Evolutionary conservation across 2,113 vertebrate genomes (phyloP).

Genomic region (Dolichallabes microphthalmus): DNA sequence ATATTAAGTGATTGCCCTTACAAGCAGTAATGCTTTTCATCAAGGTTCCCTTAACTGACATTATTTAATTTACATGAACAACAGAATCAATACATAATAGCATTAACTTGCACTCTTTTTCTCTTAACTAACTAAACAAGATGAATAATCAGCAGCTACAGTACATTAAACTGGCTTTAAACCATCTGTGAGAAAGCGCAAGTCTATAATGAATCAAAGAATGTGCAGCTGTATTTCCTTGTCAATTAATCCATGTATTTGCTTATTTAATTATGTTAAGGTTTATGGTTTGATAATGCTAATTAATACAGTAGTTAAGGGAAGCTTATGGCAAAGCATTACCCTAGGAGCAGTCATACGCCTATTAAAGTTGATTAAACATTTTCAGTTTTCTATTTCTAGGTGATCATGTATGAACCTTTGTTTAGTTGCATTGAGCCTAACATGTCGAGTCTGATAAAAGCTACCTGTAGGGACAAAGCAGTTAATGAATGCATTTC

Average conservation of each 20-base stretch:
- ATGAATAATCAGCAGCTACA: background rate
- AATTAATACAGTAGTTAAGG: background rate
- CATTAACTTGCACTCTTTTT: background rate
- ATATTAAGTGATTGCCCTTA: constrained; percentile 9
- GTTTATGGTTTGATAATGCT: background rate
- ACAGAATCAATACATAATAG: background rate
- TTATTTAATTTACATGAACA: background rate
- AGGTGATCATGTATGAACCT: constrained; percentile 20
- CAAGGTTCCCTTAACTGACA: background rate
- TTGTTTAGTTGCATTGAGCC: constrained; percentile 28
- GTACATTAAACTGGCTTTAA: background rate
- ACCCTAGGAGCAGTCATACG: background rate
- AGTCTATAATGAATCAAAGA: background rate
- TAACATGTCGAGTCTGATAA: constrained; percentile 12
- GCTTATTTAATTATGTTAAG: background rate
- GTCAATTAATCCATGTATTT: no score
- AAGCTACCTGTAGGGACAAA: constrained; percentile 23
- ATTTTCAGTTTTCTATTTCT: constrained; percentile 5
- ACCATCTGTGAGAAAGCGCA: background rate
- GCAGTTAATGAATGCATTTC: constrained; percentile 2
- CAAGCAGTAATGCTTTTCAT: constrained; percentile 4
- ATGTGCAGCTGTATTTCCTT: background rate
- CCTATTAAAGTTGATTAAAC: background rate
- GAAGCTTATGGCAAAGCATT: background rate
- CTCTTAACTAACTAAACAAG: background rate